A percentile compares a stretch with the other conserved stretches of the same genome.
These are phyloP conservation scores for Heliocidaris erythrogramma DNA, from an alignment of 35 echinoderm and acorn worm species.

Conservation along the genomic window DNA sequence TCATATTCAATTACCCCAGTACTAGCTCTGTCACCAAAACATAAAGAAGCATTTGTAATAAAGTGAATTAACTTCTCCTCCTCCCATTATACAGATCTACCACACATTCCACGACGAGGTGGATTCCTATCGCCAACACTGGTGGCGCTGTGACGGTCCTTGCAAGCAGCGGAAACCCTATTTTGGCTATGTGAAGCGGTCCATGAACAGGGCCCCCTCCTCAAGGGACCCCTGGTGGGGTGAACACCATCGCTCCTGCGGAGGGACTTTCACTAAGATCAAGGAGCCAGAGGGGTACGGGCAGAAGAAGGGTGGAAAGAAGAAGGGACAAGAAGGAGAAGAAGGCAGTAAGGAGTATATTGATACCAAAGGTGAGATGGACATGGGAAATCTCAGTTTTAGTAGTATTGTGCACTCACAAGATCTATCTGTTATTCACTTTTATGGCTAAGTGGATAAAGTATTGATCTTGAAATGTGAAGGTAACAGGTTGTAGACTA, in stretches of 20 bases:
- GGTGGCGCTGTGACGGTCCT: constrained; percentile 89
- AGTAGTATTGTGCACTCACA: neutral
- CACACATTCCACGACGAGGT: constrained; percentile 98
- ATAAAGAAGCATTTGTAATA: neutral
- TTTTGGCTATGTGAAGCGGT: constrained; percentile 81
- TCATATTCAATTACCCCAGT: no score
- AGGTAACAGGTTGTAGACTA: no score
- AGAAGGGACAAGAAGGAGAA: constrained; percentile 64
- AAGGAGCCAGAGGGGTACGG: constrained; percentile 94
- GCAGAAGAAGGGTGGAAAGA: constrained; percentile 63
- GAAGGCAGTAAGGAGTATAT: neutral
- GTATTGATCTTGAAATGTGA: no score
- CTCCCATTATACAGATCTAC: constrained; percentile 64
- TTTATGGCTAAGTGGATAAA: no score
- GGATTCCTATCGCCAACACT: constrained; percentile 87
- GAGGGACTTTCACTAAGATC: constrained; percentile 81
- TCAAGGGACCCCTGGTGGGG: constrained; percentile 80
- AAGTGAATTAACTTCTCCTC: neutral
- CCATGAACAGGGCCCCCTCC: constrained; percentile 92
- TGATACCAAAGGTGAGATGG: neutral
- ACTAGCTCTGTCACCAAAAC: no score
- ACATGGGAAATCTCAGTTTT: neutral
- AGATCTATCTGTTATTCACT: no score
- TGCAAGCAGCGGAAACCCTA: constrained; percentile 78
- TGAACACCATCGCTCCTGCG: constrained; percentile 76